Percentiles rank a stretch among this genome's conserved stretches.
phyloP scores from a whole-genome alignment of 2,113 vertebrate species.

The Colistium nudipinnis region DNA sequence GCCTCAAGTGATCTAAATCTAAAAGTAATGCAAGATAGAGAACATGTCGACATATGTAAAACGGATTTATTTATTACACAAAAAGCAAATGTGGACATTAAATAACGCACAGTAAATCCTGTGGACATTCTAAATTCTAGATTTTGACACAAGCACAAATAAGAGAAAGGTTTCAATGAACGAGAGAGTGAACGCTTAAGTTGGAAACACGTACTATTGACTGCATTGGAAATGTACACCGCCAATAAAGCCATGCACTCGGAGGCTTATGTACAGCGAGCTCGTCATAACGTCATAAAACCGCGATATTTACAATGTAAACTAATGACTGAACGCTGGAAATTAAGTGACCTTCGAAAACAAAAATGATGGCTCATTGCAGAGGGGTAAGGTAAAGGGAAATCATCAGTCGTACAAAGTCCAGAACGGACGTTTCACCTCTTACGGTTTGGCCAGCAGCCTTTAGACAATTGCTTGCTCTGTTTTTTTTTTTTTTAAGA shows the following conservation, averaged over 20 bases:
- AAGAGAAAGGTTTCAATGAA: slow-evolving; percentile 44
- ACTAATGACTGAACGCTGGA: slow-evolving; percentile 21
- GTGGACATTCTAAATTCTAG: slow-evolving; percentile 39
- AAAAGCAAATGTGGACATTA: slow-evolving; percentile 42
- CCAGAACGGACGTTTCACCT: no score
- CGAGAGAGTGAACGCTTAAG: slow-evolving; percentile 1
- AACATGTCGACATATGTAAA: slow-evolving; percentile 25
- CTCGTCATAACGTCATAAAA: background rate
- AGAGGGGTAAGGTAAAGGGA: no score
- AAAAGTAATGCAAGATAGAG: background rate
- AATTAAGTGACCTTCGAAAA: slow-evolving; percentile 4
- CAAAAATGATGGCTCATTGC: slow-evolving; percentile 10
- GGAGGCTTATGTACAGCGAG: slow-evolving; percentile 27
- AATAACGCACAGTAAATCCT: slow-evolving; percentile 38
- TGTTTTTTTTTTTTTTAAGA: slow-evolving; percentile 15
- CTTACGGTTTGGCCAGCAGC: no score
- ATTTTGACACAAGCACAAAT: no score
- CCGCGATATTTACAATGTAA: slow-evolving; percentile 54
- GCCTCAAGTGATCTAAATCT: background rate
- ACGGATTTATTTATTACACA: slow-evolving; percentile 68
- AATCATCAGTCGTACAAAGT: slow-evolving; percentile 16
- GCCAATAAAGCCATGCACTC: slow-evolving; percentile 25
- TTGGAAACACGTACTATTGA: background rate
- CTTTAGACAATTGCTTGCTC: slow-evolving; percentile 4
- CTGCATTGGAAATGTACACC: background rate